phyloP scores from a whole-genome alignment of 2,113 vertebrate species.

The Athene cunicularia region DNA sequence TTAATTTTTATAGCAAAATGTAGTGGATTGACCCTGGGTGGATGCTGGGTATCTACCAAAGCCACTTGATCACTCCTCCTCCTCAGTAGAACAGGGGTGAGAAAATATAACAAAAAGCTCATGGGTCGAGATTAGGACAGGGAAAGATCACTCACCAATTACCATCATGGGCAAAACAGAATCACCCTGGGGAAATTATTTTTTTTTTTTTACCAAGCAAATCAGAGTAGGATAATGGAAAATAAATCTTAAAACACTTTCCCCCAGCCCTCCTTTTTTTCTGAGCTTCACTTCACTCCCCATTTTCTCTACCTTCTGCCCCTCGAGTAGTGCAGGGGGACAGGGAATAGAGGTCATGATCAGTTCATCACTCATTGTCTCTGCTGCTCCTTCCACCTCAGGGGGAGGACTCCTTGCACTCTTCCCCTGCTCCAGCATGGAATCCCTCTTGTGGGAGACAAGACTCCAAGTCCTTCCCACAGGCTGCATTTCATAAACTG shows the following conservation, averaged over 20 bases:
- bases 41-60: neutral
- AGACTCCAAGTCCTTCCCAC: neutral
- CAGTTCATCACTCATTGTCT: neutral
- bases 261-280: neutral
- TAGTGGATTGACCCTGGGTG: neutral
- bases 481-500: neutral
- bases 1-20: neutral
- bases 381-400: neutral
- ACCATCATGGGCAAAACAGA: neutral
- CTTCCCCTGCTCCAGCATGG: accelerated
- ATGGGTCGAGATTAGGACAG: neutral
- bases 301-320: neutral
- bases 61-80: neutral
- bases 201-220: neutral
- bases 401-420: neutral
- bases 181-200: neutral
- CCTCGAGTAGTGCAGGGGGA: neutral
- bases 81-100: accelerated
- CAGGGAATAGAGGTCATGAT: neutral
- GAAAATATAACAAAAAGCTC: neutral
- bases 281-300: neutral
- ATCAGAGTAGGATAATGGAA: neutral
- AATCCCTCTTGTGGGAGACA: accelerated
- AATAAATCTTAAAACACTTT: neutral
- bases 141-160: neutral